These are phyloP conservation scores for Cirrhinus mrigala DNA, from an alignment of 2,797 vertebrate species.

Conservation along the genomic window DNA sequence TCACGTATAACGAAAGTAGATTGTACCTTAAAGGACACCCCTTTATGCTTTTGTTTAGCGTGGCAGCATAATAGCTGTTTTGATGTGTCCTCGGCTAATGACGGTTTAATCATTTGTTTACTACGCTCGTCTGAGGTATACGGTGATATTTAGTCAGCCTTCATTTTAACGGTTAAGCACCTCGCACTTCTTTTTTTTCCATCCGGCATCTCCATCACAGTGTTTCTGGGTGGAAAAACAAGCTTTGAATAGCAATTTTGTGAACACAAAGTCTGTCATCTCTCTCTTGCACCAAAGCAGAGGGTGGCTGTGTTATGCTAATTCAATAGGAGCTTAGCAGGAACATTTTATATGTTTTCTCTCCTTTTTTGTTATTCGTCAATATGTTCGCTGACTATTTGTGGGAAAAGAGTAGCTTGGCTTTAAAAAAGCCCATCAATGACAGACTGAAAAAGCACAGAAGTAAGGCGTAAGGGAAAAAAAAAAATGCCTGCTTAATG, in stretches of 20 bases:
- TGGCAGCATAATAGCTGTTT: constrained; percentile 40
- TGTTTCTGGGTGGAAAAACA: constrained; percentile 55
- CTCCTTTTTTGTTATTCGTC: constrained; percentile 56
- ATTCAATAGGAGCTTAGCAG: constrained; percentile 49
- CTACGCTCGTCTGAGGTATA: constrained; percentile 2
- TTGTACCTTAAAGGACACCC: constrained; percentile 18
- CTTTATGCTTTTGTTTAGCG: constrained; percentile 32
- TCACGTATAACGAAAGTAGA: constrained; percentile 26
- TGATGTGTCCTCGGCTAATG: constrained; percentile 37
- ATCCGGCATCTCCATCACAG: constrained; percentile 20
- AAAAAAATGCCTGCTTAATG: constrained; percentile 50
- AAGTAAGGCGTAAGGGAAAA: constrained; percentile 55
- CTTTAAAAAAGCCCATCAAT: constrained; percentile 59
- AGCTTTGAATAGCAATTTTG: constrained; percentile 54
- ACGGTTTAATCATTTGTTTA: constrained; percentile 46
- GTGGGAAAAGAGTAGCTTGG: constrained; percentile 54
- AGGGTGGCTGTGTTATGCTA: constrained; percentile 57
- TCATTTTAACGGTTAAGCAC: constrained; percentile 2
- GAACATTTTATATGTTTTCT: constrained; percentile 35
- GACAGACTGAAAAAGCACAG: constrained; percentile 60
- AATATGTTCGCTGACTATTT: constrained; percentile 59
- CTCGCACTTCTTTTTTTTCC: neutral
- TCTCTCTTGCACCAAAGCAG: constrained; percentile 46
- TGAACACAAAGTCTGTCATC: constrained; percentile 53
- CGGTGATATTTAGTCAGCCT: constrained; percentile 26